These are phyloP conservation scores for Samia ricini DNA, from an alignment of 1,140 invertebrate species.

Conservation along the genomic window DNA sequence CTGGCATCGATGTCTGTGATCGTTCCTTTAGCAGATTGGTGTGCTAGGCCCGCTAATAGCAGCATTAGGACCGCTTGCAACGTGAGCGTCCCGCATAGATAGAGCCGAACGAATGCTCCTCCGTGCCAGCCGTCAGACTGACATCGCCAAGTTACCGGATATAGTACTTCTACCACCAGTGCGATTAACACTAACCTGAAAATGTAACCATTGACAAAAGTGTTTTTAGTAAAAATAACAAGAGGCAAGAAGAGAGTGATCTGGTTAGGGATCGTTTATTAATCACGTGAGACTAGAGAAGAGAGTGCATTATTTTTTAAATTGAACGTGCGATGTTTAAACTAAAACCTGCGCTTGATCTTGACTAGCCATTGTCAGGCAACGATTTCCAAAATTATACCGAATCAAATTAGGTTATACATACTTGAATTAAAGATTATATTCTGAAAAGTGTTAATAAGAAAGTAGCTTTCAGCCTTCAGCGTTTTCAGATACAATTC, in stretches of 20 bases:
- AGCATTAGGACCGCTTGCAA: constrained; percentile 80
- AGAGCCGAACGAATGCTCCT: constrained; percentile 82
- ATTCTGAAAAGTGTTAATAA: too few relatives aligned
- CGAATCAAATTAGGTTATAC: too few relatives aligned
- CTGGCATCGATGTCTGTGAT: constrained; percentile 84
- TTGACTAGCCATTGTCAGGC: too few relatives aligned
- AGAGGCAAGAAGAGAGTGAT: neutral
- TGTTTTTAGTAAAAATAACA: neutral
- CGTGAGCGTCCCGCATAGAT: constrained; percentile 81
- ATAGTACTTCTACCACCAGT: constrained; percentile 78
- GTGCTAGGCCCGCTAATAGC: constrained; percentile 82
- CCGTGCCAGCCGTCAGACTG: constrained; percentile 82
- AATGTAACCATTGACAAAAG: constrained; percentile 15
- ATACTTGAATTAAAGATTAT: too few relatives aligned
- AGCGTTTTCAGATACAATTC: too few relatives aligned
- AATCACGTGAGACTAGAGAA: too few relatives aligned
- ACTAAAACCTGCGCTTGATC: too few relatives aligned
- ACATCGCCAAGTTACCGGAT: constrained; percentile 79
- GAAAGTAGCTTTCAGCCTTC: too few relatives aligned
- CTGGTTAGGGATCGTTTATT: too few relatives aligned
- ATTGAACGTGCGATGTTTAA: too few relatives aligned
- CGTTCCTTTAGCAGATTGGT: constrained; percentile 83
- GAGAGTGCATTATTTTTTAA: too few relatives aligned
- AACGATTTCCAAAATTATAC: too few relatives aligned
- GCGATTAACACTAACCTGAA: constrained; percentile 83